Evolutionary conservation across 37 sponge, comb jelly and placozoan species (phyloP).

Genomic region (Cladorhizidae sp.): DNA sequence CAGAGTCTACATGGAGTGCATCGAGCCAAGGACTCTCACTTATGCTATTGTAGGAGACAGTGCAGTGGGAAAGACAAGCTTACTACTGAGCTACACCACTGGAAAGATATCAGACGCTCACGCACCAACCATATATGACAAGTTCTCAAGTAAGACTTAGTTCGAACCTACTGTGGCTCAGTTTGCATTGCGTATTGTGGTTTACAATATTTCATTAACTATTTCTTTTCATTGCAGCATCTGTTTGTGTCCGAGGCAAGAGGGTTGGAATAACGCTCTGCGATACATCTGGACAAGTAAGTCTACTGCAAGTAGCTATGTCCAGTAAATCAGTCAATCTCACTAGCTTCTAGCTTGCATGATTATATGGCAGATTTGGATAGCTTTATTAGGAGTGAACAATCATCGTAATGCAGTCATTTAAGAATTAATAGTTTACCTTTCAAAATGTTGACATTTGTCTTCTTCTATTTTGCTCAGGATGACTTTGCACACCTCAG

Average conservation of each 20-base stretch:
- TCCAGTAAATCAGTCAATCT: too few relatives aligned
- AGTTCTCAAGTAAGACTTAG: slow-evolving; percentile 63
- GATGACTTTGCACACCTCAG: slow-evolving; percentile 84
- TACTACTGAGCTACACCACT: slow-evolving; percentile 66
- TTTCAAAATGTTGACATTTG: not conserved
- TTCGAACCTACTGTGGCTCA: not conserved
- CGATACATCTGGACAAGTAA: slow-evolving; percentile 79
- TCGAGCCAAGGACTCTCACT: slow-evolving; percentile 48
- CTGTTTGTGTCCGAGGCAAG: slow-evolving; percentile 62
- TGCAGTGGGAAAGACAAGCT: slow-evolving; percentile 79
- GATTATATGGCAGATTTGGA: too few relatives aligned
- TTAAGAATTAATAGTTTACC: not conserved
- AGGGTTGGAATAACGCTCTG: slow-evolving; percentile 68
- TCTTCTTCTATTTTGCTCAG: slow-evolving; percentile 22
- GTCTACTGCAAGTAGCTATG: too few relatives aligned
- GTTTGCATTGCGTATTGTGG: not conserved
- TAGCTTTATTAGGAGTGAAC: not conserved
- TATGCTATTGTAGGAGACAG: slow-evolving; percentile 81
- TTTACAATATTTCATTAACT: too few relatives aligned
- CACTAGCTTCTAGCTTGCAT: too few relatives aligned
- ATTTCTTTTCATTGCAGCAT: slow-evolving; percentile 65
- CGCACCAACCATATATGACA: slow-evolving; percentile 80
- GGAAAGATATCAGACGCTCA: slow-evolving; percentile 69
- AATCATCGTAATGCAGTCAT: not conserved
- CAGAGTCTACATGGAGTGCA: slow-evolving; percentile 54